Evolutionary conservation across 2,113 vertebrate genomes (phyloP).

Genomic region (Ariopsis seemanni): DNA sequence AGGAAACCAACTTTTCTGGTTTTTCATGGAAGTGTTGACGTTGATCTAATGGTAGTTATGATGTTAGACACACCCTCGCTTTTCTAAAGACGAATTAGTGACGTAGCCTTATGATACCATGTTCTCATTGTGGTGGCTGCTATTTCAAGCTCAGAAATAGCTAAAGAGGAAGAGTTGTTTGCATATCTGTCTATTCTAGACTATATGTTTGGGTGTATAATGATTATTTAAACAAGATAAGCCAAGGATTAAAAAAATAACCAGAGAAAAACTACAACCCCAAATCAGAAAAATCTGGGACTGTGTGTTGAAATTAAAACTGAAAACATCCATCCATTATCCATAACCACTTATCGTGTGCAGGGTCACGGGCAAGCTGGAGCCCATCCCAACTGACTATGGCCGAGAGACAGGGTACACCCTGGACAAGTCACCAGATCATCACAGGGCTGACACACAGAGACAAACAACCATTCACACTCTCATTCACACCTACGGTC

Average conservation of each 20-base stretch:
- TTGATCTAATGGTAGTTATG: conserved; percentile 54
- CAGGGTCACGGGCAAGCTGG: too few species aligned
- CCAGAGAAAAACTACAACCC: not conserved
- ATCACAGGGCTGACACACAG: too few species aligned
- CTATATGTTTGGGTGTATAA: not conserved
- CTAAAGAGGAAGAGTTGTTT: conserved; percentile 18
- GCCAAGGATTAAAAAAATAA: not conserved
- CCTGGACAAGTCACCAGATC: too few species aligned
- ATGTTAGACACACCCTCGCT: conserved; percentile 62
- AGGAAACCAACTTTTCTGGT: conserved; percentile 72
- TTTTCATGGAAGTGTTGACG: conserved; percentile 62
- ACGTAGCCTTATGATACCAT: conserved; percentile 27
- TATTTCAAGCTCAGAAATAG: conserved; percentile 42
- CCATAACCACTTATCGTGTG: too few species aligned
- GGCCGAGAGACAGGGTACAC: too few species aligned
- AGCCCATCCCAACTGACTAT: too few species aligned
- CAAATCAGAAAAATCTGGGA: too few species aligned
- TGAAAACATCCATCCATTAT: too few species aligned
- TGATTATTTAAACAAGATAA: not conserved
- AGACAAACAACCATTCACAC: too few species aligned
- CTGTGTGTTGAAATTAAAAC: too few species aligned
- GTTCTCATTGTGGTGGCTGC: conserved; percentile 9
- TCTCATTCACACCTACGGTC: too few species aligned
- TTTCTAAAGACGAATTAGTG: conserved; percentile 50
- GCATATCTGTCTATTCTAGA: not conserved